These are phyloP conservation scores for Chiloscyllium punctatum DNA, from an alignment of 2,797 vertebrate species.

Conservation along the genomic window DNA sequence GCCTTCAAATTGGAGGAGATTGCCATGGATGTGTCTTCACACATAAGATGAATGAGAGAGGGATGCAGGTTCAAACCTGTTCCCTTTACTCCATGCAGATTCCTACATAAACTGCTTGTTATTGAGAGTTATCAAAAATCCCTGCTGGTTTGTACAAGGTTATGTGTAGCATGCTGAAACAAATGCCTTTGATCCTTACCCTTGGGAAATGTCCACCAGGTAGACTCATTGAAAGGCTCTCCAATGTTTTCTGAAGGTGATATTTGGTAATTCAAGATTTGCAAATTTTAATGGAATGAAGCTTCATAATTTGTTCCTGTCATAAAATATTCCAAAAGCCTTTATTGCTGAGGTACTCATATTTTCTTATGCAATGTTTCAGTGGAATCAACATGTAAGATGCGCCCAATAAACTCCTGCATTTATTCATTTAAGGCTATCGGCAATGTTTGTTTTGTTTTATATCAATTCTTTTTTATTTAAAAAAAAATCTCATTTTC, in stretches of 20 bases:
- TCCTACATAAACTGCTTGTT: constrained; percentile 2
- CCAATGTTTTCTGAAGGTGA: neutral
- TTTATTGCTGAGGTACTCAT: neutral
- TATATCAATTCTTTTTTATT: neutral
- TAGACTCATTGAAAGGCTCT: neutral
- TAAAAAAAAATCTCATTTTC: neutral
- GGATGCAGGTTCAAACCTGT: constrained; percentile 12
- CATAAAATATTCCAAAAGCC: neutral
- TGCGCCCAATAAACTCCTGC: neutral
- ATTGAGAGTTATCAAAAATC: constrained; percentile 13
- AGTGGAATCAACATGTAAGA: neutral
- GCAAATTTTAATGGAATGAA: neutral
- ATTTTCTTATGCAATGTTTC: neutral
- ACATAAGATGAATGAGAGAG: constrained; percentile 21
- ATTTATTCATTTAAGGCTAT: neutral
- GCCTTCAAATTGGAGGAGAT: constrained; percentile 2
- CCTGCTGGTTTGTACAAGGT: neutral
- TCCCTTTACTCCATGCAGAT: neutral
- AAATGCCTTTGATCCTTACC: constrained; percentile 18
- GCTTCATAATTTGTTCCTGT: neutral
- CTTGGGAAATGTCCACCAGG: neutral
- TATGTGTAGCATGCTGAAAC: neutral
- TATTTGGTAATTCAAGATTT: neutral
- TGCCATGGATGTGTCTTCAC: neutral
- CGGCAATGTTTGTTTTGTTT: neutral